phyloP scores from a whole-genome alignment of 2,113 vertebrate genomes.

The Grantiella picta region DNA sequence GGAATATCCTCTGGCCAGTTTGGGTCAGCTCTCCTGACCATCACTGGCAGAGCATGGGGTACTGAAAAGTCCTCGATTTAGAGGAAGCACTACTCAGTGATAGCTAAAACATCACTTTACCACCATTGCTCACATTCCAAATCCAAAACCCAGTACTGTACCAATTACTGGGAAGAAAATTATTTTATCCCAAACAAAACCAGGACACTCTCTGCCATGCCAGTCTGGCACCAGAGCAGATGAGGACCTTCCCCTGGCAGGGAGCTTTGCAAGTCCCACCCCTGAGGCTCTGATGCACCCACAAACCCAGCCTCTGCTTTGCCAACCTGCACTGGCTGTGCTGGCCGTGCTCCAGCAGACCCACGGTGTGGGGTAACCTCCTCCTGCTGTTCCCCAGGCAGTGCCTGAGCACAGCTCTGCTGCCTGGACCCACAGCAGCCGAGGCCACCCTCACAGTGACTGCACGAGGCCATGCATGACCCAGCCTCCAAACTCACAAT shows the following conservation, averaged over 20 bases:
- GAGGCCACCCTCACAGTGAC: rapidly evolving
- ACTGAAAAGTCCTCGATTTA: neutral
- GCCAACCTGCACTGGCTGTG: neutral
- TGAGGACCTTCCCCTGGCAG: neutral
- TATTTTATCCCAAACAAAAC: neutral
- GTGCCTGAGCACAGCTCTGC: neutral
- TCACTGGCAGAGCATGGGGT: neutral
- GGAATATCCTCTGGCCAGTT: neutral
- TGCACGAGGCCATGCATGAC: neutral
- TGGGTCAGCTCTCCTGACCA: neutral
- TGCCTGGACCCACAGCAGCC: neutral
- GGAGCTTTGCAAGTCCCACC: neutral
- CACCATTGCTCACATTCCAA: neutral
- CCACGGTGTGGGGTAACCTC: neutral
- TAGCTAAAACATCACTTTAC: neutral
- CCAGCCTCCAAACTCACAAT: neutral
- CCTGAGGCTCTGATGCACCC: neutral
- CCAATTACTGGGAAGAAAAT: neutral
- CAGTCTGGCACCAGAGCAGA: neutral
- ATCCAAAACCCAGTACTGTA: neutral
- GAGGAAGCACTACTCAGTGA: neutral
- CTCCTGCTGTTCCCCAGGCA: neutral
- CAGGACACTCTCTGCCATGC: neutral
- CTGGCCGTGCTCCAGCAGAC: neutral
- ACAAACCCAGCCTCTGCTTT: neutral